Evolutionary conservation across 2,113 vertebrate genomes (phyloP).

Genomic region (Peromyscus leucopus): DNA sequence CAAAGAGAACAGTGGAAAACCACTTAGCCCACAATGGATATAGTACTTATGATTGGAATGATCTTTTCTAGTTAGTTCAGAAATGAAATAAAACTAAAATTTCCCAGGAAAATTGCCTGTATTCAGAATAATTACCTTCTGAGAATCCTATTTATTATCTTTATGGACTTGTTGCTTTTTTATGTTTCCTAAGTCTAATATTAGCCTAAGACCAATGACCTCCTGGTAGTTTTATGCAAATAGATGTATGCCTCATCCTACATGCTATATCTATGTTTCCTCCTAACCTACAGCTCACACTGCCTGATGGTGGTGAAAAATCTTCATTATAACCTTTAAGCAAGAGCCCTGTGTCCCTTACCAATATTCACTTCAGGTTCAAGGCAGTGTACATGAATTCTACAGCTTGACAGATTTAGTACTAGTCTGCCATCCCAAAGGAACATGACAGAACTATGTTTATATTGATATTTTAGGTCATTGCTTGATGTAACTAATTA

Average conservation of each 20-base stretch:
- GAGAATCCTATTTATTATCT: background rate
- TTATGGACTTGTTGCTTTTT: background rate
- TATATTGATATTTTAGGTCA: background rate
- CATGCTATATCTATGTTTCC: background rate
- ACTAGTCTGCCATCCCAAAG: background rate
- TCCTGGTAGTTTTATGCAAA: background rate
- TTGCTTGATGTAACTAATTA: background rate
- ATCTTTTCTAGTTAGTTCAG: conserved; percentile 31
- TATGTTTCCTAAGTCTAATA: background rate
- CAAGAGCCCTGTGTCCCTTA: background rate
- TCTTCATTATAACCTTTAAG: background rate
- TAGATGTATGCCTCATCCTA: background rate
- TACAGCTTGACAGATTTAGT: background rate
- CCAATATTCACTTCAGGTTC: background rate
- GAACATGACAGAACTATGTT: background rate
- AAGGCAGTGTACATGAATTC: background rate
- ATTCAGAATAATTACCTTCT: background rate
- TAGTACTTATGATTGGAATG: background rate
- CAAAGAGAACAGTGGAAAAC: background rate
- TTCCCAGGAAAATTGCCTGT: background rate
- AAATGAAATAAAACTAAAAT: conserved; percentile 32
- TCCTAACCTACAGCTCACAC: background rate
- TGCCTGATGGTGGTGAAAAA: background rate
- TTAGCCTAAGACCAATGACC: background rate
- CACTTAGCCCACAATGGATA: background rate